phyloP scores from a whole-genome alignment of 2,888 invertebrate species.

The Meteorus cinctellus region DNA sequence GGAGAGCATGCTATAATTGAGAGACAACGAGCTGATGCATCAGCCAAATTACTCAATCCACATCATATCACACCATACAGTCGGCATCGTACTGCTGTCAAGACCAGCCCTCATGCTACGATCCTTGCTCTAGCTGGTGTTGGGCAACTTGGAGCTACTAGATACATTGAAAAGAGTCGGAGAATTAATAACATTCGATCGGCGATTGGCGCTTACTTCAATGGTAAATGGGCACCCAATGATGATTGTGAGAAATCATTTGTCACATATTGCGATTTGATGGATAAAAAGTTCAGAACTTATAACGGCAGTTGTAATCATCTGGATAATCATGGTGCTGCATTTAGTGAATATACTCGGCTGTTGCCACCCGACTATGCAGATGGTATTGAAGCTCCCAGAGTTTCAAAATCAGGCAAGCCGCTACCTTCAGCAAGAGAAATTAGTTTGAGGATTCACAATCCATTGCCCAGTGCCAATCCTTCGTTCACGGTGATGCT shows the following conservation, averaged over 20 bases:
- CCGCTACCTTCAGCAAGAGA: conserved; percentile 83
- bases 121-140: conserved; percentile 80
- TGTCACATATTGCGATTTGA: conserved; percentile 52
- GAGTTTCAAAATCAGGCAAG: conserved; percentile 75
- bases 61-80: conserved; percentile 78
- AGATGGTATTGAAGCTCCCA: conserved; percentile 81
- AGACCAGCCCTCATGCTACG: conserved; percentile 78
- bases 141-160: conserved; percentile 82
- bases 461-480: conserved; percentile 83
- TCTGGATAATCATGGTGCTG: conserved; percentile 81
- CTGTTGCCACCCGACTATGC: conserved; percentile 84
- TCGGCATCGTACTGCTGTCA: conserved; percentile 82
- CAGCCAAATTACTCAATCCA: conserved; percentile 74
- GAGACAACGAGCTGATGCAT: conserved; percentile 76
- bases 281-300: conserved; percentile 68
- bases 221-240: conserved; percentile 62
- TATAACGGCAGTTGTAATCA: conserved; percentile 87
- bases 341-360: conserved; percentile 84
- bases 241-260: conserved; percentile 59
- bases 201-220: conserved; percentile 61
- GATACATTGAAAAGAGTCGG: conserved; percentile 71
- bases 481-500: conserved; percentile 87
- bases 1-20: conserved; percentile 78
- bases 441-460: conserved; percentile 82
- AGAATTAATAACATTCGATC: conserved; percentile 49